Evolutionary conservation across 1,140 invertebrate genomes (phyloP).

Genomic region (Orussus abietinus): DNA sequence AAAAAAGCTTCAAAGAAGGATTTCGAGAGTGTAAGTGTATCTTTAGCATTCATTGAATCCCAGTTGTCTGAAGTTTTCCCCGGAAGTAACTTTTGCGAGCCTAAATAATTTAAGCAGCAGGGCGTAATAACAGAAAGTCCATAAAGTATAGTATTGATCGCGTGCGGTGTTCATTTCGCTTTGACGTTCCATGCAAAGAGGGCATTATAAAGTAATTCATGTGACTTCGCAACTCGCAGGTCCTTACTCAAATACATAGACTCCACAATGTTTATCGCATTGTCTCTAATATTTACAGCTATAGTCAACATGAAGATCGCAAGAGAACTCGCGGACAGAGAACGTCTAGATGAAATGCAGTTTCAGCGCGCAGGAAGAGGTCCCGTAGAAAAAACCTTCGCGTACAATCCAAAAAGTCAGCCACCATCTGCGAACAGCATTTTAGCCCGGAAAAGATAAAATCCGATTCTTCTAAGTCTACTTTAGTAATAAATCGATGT

Average conservation of each 20-base stretch:
- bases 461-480: too few relatives aligned
- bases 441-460: too few relatives aligned
- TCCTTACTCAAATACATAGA: conserved; percentile 7
- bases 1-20: conserved; percentile 73
- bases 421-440: too few relatives aligned
- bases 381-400: conserved; percentile 81
- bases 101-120: too few relatives aligned
- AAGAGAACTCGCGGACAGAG: conserved; percentile 71
- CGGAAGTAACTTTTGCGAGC: too few relatives aligned
- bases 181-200: too few relatives aligned
- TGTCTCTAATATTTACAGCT: conserved; percentile 54
- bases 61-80: too few relatives aligned
- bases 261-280: conserved; percentile 8
- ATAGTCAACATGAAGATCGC: conserved; percentile 81
- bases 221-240: background rate
- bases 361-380: conserved; percentile 82
- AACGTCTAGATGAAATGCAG: conserved; percentile 69
- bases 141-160: too few relatives aligned
- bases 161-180: too few relatives aligned
- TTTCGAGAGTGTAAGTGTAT: conserved; percentile 76
- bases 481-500: too few relatives aligned
- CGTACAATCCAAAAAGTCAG: conserved; percentile 82
- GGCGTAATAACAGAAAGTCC: too few relatives aligned
- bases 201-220: conserved; percentile 12
- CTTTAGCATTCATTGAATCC: conserved; percentile 5